These are phyloP conservation scores for Hyposoter dolosus DNA, from an alignment of 2,888 invertebrate species.

Conservation along the genomic window DNA sequence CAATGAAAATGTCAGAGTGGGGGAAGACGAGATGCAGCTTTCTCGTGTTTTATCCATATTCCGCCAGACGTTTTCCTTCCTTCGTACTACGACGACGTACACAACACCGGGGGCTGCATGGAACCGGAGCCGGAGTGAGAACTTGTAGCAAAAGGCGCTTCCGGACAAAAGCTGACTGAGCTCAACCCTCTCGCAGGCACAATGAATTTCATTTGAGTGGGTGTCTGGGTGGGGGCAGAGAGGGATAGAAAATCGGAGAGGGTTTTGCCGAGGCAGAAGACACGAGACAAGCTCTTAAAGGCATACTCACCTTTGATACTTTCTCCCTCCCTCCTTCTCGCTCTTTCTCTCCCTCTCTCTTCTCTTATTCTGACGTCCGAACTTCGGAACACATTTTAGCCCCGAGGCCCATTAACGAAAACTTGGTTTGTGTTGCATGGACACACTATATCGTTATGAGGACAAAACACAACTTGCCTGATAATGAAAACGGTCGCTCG, in stretches of 20 bases:
- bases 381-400: slow-evolving; percentile 79
- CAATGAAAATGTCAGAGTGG: slow-evolving; percentile 6
- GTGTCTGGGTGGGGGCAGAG: slow-evolving; percentile 12
- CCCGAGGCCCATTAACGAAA: slow-evolving; percentile 76
- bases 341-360: neutral
- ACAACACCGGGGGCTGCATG: slow-evolving; percentile 51
- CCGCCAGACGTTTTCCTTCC: slow-evolving; percentile 69
- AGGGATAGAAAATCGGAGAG: slow-evolving; percentile 28
- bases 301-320: slow-evolving; percentile 54
- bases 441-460: slow-evolving; percentile 75
- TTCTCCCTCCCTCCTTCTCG: neutral
- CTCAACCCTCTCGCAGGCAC: slow-evolving; percentile 69
- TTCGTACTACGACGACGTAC: slow-evolving; percentile 26
- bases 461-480: slow-evolving; percentile 64
- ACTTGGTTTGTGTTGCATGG: slow-evolving; percentile 70
- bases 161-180: slow-evolving; percentile 75
- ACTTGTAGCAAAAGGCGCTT: slow-evolving; percentile 73
- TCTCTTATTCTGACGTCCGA: slow-evolving; percentile 73
- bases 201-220: slow-evolving; percentile 76
- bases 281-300: slow-evolving; percentile 80
- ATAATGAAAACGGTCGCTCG: slow-evolving; percentile 59
- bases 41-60: slow-evolving; percentile 50
- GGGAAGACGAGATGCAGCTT: slow-evolving; percentile 32
- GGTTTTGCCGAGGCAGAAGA: slow-evolving; percentile 45
- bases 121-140: slow-evolving; percentile 57